Percentiles rank a stretch among this genome's conserved stretches.
Evolutionary conservation across 2,888 invertebrate species (phyloP).

Genomic region (Hypena proboscidalis): DNA sequence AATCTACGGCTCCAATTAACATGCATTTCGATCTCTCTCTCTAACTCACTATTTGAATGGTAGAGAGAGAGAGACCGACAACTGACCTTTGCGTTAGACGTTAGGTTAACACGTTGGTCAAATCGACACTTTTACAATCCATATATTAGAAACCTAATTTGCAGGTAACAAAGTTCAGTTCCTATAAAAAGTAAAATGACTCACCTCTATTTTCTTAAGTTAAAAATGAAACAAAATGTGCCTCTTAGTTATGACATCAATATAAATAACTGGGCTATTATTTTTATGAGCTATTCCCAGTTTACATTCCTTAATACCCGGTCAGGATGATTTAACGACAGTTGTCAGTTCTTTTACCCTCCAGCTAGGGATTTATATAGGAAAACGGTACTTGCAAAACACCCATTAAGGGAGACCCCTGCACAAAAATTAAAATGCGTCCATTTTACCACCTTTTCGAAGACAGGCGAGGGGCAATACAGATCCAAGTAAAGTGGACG

Average conservation of each 20-base stretch:
- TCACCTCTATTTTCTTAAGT: constrained; percentile 8
- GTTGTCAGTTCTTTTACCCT: constrained; percentile 77
- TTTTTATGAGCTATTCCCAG: constrained; percentile 71
- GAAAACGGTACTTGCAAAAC: constrained; percentile 54
- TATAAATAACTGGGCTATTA: constrained; percentile 62
- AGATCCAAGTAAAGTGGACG: constrained; percentile 53
- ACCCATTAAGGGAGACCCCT: constrained; percentile 55
- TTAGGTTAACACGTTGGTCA: too few relatives aligned
- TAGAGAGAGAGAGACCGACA: too few relatives aligned
- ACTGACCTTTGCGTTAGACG: too few relatives aligned
- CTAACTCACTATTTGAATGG: too few relatives aligned
- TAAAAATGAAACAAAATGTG: constrained; percentile 29
- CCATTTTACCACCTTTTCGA: constrained; percentile 15
- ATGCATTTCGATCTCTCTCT: too few relatives aligned
- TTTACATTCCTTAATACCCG: constrained; percentile 73
- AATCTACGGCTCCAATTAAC: too few relatives aligned
- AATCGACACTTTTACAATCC: too few relatives aligned
- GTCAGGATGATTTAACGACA: constrained; percentile 79
- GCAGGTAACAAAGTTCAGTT: too few relatives aligned
- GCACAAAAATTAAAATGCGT: constrained; percentile 32
- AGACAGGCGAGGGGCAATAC: constrained; percentile 15
- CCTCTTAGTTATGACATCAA: constrained; percentile 43
- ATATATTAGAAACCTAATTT: too few relatives aligned
- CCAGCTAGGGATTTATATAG: constrained; percentile 61
- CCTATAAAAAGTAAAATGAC: too few relatives aligned